Percentiles rank a stretch among this genome's conserved stretches.
phyloP scores from a whole-genome alignment of 1,140 invertebrate genomes.

The Semibalanus balanoides region DNA sequence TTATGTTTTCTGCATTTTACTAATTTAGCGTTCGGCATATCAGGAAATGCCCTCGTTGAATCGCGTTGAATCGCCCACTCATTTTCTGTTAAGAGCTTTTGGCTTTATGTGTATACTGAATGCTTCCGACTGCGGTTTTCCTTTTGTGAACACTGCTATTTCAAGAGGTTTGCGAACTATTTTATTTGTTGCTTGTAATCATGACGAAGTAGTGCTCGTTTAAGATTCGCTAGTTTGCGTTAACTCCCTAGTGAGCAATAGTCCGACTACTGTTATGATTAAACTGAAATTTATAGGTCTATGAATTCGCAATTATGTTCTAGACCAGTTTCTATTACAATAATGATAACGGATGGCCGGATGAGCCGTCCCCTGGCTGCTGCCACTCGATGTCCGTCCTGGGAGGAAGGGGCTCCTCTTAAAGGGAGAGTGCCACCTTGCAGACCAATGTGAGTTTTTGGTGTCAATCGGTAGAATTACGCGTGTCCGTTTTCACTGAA shows the following conservation, averaged over 20 bases:
- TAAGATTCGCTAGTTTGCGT: not conserved
- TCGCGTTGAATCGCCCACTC: not conserved
- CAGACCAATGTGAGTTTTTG: no score
- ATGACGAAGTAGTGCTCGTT: not conserved
- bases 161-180: not conserved
- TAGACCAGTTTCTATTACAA: not conserved
- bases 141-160: not conserved
- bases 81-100: not conserved
- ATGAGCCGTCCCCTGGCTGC: not conserved
- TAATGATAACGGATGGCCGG: not conserved
- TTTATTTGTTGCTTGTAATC: not conserved
- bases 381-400: no score
- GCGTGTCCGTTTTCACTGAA: no score
- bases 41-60: no score
- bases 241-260: not conserved
- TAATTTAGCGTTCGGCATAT: no score
- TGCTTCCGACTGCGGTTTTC: not conserved
- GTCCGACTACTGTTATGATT: not conserved
- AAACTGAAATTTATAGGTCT: not conserved
- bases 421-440: no score
- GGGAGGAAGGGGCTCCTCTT: no score
- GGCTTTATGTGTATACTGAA: not conserved
- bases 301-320: not conserved
- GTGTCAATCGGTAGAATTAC: no score
- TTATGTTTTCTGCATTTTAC: no score